A percentile compares a stretch with the other conserved stretches of the same genome.
Conservation (phyloP, 2,113 vertebrate genomes). For the Hippocampus mohnikei region DNA sequence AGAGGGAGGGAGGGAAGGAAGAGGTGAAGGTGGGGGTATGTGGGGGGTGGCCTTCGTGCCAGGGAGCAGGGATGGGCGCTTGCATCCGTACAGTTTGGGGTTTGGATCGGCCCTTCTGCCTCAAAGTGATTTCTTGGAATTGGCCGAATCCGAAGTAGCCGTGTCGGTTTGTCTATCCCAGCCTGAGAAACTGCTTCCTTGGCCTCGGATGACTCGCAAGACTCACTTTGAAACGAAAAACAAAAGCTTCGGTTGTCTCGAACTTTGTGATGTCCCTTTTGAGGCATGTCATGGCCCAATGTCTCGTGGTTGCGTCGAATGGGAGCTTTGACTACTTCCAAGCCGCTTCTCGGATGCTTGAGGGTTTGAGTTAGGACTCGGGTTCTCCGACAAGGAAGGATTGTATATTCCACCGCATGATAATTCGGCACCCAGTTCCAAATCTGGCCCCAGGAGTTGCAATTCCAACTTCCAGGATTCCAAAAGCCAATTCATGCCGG, state of each 20-base stretch:
- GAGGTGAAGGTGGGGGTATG: constrained; percentile 23
- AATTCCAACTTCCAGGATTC: no score
- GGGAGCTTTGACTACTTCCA: constrained; percentile 16
- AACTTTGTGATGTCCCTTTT: neutral
- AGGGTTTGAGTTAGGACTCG: no score
- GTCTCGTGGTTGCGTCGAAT: neutral
- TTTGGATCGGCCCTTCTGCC: constrained; percentile 27
- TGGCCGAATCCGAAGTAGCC: neutral
- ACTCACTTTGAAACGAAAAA: neutral
- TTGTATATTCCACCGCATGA: no score
- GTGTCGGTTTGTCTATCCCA: constrained; percentile 7
- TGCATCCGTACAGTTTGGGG: neutral
- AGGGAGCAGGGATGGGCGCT: constrained; percentile 35
- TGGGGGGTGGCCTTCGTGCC: constrained; percentile 55
- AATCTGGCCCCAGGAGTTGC: no score
- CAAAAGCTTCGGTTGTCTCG: neutral
- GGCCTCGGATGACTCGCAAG: neutral
- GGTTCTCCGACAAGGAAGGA: constrained; percentile 12
- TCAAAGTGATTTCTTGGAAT: constrained; percentile 18
- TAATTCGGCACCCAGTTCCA: no score
- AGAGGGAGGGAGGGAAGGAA: neutral
- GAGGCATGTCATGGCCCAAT: neutral
- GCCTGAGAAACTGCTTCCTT: neutral
- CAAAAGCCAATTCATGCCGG: no score
- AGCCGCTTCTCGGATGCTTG: neutral